Percentiles rank a stretch among this genome's conserved stretches.
Evolutionary conservation across 2,113 vertebrate genomes (phyloP).

Genomic region (Bufo bufo): DNA sequence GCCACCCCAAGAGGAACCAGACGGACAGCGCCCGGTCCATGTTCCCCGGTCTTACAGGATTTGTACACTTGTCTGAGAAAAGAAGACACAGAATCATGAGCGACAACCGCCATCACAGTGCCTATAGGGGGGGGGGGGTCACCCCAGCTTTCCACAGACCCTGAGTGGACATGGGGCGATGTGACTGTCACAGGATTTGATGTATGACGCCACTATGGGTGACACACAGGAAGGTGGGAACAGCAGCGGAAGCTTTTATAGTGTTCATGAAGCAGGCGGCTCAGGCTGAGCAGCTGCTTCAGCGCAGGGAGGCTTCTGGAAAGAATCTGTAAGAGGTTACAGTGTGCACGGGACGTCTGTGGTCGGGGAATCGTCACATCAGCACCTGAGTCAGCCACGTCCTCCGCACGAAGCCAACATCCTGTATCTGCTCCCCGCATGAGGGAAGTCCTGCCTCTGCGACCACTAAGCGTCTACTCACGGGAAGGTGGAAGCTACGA

Average conservation of each 20-base stretch:
- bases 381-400: background rate
- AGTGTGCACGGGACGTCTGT: background rate
- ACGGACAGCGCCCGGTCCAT: constrained; percentile 93
- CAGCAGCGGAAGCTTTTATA: background rate
- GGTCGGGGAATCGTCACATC: background rate
- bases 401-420: background rate
- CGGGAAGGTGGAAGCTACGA: constrained; percentile 87
- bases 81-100: background rate
- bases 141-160: background rate
- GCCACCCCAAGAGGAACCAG: constrained; percentile 94
- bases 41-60: constrained; percentile 84
- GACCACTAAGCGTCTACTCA: constrained; percentile 69
- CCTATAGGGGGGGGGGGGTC: background rate
- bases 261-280: background rate
- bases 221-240: no score
- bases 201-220: no score
- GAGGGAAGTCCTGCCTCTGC: background rate
- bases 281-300: background rate
- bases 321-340: background rate
- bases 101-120: background rate
- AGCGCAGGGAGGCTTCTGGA: no score
- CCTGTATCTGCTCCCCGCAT: background rate
- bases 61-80: constrained; percentile 85
- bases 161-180: background rate
- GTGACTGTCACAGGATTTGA: no score